A percentile compares a stretch with the other conserved stretches of the same genome.
phyloP scores from a whole-genome alignment of 2,797 vertebrate genomes.

The Ctenopoma kingsleyae region DNA sequence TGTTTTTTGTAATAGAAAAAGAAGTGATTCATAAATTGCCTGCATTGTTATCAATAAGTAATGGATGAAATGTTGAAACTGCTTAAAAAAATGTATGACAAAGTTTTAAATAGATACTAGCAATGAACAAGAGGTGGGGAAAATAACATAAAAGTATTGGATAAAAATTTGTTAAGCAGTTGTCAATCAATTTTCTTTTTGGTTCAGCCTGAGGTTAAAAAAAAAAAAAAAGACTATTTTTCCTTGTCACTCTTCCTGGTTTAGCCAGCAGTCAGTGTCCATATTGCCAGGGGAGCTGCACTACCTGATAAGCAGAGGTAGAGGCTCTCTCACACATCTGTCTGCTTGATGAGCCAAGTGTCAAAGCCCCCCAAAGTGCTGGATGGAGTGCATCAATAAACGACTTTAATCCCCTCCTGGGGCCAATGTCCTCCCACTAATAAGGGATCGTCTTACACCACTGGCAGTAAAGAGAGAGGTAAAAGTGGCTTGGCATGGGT shows the following conservation, averaged over 20 bases:
- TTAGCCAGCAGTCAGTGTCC: conserved; percentile 65
- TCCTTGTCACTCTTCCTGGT: conserved; percentile 56
- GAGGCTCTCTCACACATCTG: conserved; percentile 82
- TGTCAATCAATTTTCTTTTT: conserved; percentile 32
- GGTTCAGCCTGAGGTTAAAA: conserved; percentile 17
- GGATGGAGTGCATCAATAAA: conserved; percentile 87
- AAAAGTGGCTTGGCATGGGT: conserved; percentile 77
- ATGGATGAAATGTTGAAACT: too few relatives aligned
- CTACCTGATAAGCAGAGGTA: conserved; percentile 81
- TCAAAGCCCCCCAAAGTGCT: conserved; percentile 81
- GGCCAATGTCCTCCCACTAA: conserved; percentile 84
- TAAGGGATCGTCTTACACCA: conserved; percentile 84
- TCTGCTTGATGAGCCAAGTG: conserved; percentile 84
- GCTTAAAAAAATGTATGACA: too few relatives aligned
- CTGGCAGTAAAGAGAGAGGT: conserved; percentile 69
- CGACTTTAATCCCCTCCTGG: conserved; percentile 83
- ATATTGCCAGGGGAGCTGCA: conserved; percentile 72
- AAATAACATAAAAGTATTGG: neutral
- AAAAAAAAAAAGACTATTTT: conserved; percentile 46
- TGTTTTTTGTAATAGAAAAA: too few relatives aligned
- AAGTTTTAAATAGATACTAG: too few relatives aligned
- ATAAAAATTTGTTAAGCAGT: conserved; percentile 20
- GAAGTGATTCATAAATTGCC: too few relatives aligned
- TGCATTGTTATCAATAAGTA: too few relatives aligned
- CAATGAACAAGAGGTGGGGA: neutral